These are phyloP conservation scores for Zosterops pallidus DNA, from an alignment of 2,113 vertebrate genomes.

Conservation along the genomic window DNA sequence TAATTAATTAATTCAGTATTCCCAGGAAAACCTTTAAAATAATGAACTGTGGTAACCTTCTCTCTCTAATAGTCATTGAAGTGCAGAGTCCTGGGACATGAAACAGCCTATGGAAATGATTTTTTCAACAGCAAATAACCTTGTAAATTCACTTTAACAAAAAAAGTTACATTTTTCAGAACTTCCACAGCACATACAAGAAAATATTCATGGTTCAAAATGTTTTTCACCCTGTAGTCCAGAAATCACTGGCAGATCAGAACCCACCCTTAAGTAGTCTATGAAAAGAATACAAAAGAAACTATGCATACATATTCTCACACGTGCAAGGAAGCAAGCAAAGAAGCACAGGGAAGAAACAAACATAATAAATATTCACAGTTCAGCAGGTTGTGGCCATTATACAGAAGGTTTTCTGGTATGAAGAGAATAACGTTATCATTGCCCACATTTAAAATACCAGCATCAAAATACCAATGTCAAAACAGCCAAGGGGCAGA, in stretches of 20 bases:
- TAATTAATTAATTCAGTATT: neutral
- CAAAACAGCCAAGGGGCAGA: neutral
- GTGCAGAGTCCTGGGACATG: neutral
- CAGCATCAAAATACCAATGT: neutral
- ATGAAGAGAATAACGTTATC: neutral
- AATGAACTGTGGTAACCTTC: neutral
- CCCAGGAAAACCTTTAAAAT: neutral
- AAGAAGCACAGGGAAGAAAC: neutral
- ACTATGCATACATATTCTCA: neutral
- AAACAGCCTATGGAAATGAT: rapidly evolving
- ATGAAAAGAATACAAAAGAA: neutral
- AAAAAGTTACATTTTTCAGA: neutral
- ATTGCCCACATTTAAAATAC: neutral
- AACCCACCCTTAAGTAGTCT: neutral
- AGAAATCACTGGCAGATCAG: neutral
- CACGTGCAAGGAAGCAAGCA: neutral
- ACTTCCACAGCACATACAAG: neutral
- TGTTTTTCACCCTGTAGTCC: neutral
- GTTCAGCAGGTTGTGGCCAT: neutral
- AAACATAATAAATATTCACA: neutral
- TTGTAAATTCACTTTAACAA: neutral
- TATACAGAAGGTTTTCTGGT: neutral
- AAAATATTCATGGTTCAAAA: neutral
- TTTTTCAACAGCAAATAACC: neutral
- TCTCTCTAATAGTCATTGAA: neutral